Evolutionary conservation across 2,888 invertebrate species (phyloP).

Genomic region (Phorcus lineatus): DNA sequence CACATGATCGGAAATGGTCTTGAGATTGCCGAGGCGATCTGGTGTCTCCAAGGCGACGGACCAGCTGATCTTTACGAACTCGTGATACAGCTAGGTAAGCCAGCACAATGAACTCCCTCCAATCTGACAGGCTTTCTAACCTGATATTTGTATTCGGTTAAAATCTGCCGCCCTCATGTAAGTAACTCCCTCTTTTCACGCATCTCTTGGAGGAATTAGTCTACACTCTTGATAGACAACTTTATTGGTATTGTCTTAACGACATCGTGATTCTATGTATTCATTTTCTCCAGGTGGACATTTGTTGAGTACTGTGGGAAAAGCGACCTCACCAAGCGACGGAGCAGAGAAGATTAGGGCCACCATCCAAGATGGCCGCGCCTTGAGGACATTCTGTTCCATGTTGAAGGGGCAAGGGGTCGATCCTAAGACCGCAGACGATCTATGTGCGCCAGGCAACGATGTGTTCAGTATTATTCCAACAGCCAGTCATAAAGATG

Average conservation of each 20-base stretch:
- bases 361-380: conserved; percentile 75
- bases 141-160: no score
- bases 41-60: conserved; percentile 76
- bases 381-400: conserved; percentile 70
- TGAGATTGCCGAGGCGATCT: conserved; percentile 78
- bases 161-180: no score
- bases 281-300: conserved; percentile 72
- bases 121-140: no score
- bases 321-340: conserved; percentile 62
- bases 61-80: conserved; percentile 76
- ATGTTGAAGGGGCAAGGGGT: conserved; percentile 71
- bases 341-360: conserved; percentile 71
- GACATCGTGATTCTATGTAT: no score
- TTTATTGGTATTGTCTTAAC: no score
- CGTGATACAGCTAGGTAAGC: conserved; percentile 75
- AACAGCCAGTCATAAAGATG: conserved; percentile 45
- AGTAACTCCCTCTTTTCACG: no score
- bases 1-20: conserved; percentile 77
- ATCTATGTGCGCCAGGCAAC: conserved; percentile 49
- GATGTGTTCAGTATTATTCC: conserved; percentile 51
- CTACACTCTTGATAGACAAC: no score
- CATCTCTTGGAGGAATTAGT: no score
- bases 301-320: conserved; percentile 71
- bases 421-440: conserved; percentile 47
- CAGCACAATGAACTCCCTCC: no score